phyloP scores from a whole-genome alignment of 2,888 invertebrate species.

The Nasonovia ribisnigri region DNA sequence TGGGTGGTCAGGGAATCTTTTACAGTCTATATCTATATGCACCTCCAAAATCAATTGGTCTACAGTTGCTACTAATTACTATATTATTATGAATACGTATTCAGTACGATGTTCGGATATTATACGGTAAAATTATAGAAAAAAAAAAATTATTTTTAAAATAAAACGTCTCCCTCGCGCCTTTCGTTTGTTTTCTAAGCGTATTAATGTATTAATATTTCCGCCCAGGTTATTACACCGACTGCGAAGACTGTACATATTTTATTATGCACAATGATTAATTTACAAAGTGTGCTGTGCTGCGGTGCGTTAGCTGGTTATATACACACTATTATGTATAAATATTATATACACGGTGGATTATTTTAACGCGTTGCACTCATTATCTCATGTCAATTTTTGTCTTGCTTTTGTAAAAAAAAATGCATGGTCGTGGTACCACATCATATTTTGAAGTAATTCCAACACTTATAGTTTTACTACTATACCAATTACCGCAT shows the following conservation, averaged over 20 bases:
- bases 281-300: neutral
- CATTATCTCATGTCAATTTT: neutral
- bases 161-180: neutral
- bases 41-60: too few relatives aligned
- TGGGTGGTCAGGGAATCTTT: too few relatives aligned
- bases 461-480: neutral
- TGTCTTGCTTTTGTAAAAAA: neutral
- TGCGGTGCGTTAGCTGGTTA: neutral
- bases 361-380: neutral
- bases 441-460: neutral
- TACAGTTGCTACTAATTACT: too few relatives aligned
- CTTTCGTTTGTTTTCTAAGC: neutral
- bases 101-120: neutral
- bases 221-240: neutral
- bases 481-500: neutral
- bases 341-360: neutral
- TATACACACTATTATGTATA: neutral
- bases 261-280: neutral
- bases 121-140: neutral
- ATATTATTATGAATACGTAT: neutral
- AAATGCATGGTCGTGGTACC: neutral
- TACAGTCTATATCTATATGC: too few relatives aligned
- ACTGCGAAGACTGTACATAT: neutral
- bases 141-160: neutral
- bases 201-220: neutral